Percentiles rank a stretch among this genome's conserved stretches.
Conservation (phyloP, 2,888 invertebrate genomes). For the Cerastis rubricosa region DNA sequence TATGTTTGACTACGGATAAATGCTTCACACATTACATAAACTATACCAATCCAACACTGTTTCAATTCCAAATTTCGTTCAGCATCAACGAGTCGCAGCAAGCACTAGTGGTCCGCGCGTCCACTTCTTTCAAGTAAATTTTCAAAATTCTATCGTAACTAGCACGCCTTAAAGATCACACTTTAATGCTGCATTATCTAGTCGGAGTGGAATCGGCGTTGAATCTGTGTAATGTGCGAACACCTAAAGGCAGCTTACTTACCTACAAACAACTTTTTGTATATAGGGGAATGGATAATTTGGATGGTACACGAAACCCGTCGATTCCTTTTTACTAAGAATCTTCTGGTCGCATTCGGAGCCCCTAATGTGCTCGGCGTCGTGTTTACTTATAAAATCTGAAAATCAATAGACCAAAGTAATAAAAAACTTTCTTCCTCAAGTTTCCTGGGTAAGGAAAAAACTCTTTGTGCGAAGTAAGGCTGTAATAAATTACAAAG, state of each 20-base stretch:
- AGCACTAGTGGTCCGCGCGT: not conserved
- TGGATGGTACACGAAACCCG: conserved; percentile 98
- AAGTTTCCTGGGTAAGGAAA: conserved; percentile 29
- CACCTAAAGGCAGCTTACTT: conserved; percentile 68
- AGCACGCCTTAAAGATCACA: not conserved
- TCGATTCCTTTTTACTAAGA: conserved; percentile 97
- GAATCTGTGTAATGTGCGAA: not conserved
- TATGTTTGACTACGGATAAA: not conserved
- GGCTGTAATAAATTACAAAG: conserved; percentile 51
- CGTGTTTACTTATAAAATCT: conserved; percentile 98
- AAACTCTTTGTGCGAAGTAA: conserved; percentile 24
- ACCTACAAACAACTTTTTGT: conserved; percentile 98
- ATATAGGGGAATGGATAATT: conserved; percentile 99
- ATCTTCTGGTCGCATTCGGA: conserved; percentile 99
- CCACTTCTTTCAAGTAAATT: not conserved
- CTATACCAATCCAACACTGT: not conserved
- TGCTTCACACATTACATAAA: not conserved
- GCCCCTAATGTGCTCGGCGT: conserved; percentile 98
- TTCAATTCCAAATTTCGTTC: not conserved
- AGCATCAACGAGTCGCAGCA: not conserved
- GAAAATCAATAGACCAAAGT: conserved; percentile 63
- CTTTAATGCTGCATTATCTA: not conserved
- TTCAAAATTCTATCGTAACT: not conserved
- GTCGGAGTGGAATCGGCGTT: not conserved
- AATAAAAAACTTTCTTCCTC: conserved; percentile 48